A percentile compares a stretch with the other conserved stretches of the same genome.
Conservation (phyloP, 2,888 invertebrate species). For the Phasia obesa region DNA sequence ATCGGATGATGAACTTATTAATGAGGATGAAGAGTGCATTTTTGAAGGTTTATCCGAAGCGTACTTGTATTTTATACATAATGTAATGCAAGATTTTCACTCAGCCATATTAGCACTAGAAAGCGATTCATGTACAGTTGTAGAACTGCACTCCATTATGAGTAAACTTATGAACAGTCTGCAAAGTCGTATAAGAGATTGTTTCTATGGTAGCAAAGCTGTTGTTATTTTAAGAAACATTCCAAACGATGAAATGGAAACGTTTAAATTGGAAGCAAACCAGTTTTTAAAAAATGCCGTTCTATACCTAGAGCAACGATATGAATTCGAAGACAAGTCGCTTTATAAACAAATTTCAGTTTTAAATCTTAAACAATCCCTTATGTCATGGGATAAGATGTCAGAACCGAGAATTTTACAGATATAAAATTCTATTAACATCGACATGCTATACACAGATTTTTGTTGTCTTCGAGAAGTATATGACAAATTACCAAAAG, state of each 20-base stretch:
- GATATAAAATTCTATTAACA: background rate
- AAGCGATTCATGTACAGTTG: conserved; percentile 10
- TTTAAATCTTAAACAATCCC: background rate
- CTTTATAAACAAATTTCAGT: background rate
- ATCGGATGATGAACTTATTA: background rate
- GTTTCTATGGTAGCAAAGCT: conserved; percentile 8
- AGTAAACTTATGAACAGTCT: background rate
- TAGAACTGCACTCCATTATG: background rate
- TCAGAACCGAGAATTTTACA: background rate
- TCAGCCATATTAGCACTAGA: conserved; percentile 4
- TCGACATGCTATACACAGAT: conserved; percentile 24
- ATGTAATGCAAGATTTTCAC: conserved; percentile 14
- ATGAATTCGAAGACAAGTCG: background rate
- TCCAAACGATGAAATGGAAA: background rate
- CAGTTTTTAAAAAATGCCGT: background rate
- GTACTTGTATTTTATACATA: conserved; percentile 30
- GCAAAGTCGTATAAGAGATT: background rate
- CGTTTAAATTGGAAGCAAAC: background rate
- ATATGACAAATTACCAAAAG: conserved; percentile 34
- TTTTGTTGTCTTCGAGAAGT: conserved; percentile 55
- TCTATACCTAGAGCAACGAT: background rate
- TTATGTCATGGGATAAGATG: background rate
- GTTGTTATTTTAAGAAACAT: background rate
- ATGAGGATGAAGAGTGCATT: conserved; percentile 10
- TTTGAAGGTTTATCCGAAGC: conserved; percentile 13